Evolutionary conservation across 1,140 invertebrate genomes (phyloP), one percentile per base, ranked within the genome.

Genomic region (Gonatopus flavifemur): DNA sequence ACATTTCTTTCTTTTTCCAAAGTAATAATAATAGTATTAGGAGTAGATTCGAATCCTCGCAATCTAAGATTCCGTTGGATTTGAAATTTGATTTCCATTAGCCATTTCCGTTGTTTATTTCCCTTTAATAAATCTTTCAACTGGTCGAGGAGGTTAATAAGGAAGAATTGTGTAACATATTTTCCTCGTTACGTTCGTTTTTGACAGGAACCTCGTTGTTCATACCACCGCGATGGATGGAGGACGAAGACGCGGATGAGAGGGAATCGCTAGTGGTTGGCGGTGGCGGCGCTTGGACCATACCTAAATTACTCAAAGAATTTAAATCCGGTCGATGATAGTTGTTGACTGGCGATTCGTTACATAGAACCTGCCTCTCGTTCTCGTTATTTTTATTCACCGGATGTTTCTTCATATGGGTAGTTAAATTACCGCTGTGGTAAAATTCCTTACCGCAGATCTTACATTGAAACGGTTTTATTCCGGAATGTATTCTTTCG

Each of bases 401-500:
- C 30, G 61, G 63, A 56, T 78, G 76, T 52, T 77, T 77, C 41
- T 78, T 78, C 74, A 78, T 77, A 38, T 78, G 75, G n/a, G 76
- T 78, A 3, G 75, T 77, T 25, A 78, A 77, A 65, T 81, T 87
- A 58, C 77, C 84, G 64, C 78, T 83, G 60, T 80, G 85, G 69
- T 85, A 84, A 74, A 89, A 89, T 44, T 82, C 81, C 59, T 86
- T 84, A 21, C 81, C 81, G 71, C 88, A 90, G 43, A 87, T 72
- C 65, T 83, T 84, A 71, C 88, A 90, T 63, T 84, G 83, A 67
- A 85, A 88, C 8, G 87, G 87, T 49, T 77, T 78, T 9, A 78
- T 66, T 3, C 76, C 76, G 12, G 74, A 80, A 57, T 78, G 81
- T 77, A 74, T 83, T 70, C 57, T 76, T 67, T 72, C 79, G 44